These are phyloP conservation scores for Alces alces DNA, from an alignment of 2,113 vertebrate species.

Conservation along the genomic window DNA sequence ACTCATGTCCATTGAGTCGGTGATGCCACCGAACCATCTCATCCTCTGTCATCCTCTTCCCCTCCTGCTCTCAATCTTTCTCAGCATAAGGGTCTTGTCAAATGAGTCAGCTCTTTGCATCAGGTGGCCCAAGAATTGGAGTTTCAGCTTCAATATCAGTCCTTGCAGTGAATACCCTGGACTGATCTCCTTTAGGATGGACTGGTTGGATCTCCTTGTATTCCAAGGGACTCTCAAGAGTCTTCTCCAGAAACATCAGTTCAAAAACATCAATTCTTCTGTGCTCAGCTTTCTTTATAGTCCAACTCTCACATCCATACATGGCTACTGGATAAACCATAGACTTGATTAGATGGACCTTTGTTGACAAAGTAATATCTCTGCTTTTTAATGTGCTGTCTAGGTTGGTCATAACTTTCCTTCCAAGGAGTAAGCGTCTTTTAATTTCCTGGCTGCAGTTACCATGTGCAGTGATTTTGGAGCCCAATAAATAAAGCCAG, in stretches of 20 bases:
- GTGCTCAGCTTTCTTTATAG: too few species aligned
- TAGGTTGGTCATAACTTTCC: too few species aligned
- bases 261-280: background rate
- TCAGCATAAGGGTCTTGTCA: background rate
- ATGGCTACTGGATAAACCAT: too few species aligned
- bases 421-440: too few species aligned
- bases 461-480: too few species aligned
- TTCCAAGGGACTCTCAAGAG: background rate
- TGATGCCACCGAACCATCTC: background rate
- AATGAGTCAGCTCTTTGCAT: background rate
- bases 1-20: background rate
- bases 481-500: too few species aligned
- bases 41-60: background rate
- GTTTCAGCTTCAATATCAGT: background rate
- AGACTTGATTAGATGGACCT: too few species aligned
- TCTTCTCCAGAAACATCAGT: background rate
- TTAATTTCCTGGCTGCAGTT: too few species aligned
- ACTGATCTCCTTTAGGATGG: background rate
- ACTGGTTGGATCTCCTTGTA: background rate
- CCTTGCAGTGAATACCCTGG: background rate
- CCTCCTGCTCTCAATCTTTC: background rate
- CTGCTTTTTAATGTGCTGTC: too few species aligned
- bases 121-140: background rate
- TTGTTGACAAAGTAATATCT: too few species aligned
- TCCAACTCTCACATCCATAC: too few species aligned